These are phyloP conservation scores for Chironomus striatipennis DNA, from an alignment of 1,140 invertebrate species.

Conservation along the genomic window DNA sequence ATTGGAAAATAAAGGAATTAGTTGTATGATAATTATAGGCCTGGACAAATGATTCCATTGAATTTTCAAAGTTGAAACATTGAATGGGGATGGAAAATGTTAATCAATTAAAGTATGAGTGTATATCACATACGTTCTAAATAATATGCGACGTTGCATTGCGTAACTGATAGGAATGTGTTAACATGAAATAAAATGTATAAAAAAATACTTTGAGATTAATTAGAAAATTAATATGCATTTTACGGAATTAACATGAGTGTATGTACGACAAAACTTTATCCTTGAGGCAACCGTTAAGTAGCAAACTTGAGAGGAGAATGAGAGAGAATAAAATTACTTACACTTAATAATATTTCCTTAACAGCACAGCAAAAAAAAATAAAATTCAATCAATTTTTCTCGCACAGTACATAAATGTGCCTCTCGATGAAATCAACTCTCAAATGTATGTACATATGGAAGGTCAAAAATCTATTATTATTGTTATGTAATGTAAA, in stretches of 20 bases:
- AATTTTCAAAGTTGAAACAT: no score
- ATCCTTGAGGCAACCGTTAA: background rate
- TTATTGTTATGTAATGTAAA: background rate
- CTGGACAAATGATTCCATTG: no score
- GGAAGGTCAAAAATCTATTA: background rate
- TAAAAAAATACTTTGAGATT: background rate
- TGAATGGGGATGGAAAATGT: no score
- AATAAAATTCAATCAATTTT: background rate
- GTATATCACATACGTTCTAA: no score
- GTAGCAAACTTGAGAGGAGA: background rate
- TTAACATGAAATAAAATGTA: background rate
- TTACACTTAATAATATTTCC: background rate
- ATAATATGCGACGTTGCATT: no score
- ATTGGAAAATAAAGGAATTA: no score
- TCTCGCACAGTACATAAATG: background rate
- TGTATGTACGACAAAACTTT: background rate
- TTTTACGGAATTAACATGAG: background rate
- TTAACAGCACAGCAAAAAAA: background rate
- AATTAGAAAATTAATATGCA: constrained; percentile 1
- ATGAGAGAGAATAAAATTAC: background rate
- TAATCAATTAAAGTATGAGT: no score
- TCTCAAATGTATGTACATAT: background rate
- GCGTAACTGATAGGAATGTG: background rate
- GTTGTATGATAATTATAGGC: no score
- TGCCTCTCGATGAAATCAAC: background rate